A percentile compares a stretch with the other conserved stretches of the same genome.
Evolutionary conservation across 2,113 vertebrate species (phyloP).

Genomic region (Labeo rohita): DNA sequence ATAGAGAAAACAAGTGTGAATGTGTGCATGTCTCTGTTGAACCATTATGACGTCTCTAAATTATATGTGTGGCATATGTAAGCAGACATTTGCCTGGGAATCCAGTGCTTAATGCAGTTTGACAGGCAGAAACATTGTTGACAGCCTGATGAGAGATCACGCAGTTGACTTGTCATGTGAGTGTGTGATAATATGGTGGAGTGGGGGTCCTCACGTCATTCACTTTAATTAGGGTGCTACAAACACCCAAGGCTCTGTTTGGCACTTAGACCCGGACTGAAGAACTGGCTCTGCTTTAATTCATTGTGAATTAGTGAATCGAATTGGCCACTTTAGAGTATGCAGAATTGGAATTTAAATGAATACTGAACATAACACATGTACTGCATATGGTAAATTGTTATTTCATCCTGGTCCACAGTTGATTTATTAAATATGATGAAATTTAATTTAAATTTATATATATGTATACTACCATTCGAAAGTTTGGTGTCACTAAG

Average conservation of each 20-base stretch:
- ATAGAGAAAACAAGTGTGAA: neutral
- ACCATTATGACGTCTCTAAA: neutral
- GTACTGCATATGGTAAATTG: no score
- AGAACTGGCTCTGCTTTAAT: no score
- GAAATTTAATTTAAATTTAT: neutral
- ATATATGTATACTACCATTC: no score
- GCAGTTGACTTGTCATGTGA: neutral
- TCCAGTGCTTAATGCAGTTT: neutral
- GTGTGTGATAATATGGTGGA: slow-evolving; percentile 12
- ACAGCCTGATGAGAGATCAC: neutral
- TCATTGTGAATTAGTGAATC: no score
- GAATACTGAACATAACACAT: no score
- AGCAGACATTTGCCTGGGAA: neutral
- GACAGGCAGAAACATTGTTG: neutral
- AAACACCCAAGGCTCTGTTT: slow-evolving; percentile 39
- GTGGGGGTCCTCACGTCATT: slow-evolving; percentile 33
- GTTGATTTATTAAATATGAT: no score
- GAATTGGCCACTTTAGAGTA: no score
- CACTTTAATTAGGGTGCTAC: slow-evolving; percentile 47
- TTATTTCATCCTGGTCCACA: no score
- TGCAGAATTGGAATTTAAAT: no score
- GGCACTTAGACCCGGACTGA: neutral
- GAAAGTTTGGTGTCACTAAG: no score
- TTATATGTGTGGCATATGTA: neutral
- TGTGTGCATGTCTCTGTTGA: slow-evolving; percentile 9